Base-by-base conservation (phyloP, 2,888 invertebrate species). In the Pyrgus malvae region DNA sequence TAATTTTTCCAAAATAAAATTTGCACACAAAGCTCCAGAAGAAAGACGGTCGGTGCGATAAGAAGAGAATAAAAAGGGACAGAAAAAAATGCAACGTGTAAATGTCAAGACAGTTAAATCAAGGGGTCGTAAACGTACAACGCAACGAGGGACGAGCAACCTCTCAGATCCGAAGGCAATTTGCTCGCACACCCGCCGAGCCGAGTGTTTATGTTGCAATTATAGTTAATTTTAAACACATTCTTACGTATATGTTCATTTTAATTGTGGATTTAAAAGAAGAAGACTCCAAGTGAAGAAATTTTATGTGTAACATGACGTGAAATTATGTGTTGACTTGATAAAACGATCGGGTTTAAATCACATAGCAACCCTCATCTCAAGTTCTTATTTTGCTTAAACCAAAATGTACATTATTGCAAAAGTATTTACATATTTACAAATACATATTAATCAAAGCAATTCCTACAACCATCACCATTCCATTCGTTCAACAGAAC, bases 71-170 rank as follows among this genome's bases (percentile, higher is more conserved):
- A 37, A 19, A 19, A 27, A 51, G 16, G n/a, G 40, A 31, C 41
- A 35, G 21, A 57, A 50, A 83, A 38, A 56, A 50, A 83, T 80
- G 79, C 83, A 80, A 84, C 80, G 76, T 78, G 79, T 78, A 80
- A 78, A 79, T 87, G 86, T 84, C 85, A 83, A 79, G 83, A 80
- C 83, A 76, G 80, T 83, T 84, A 83, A 86, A 86, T 82, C 79
- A 77, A 72, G 75, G 77, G 62, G 63, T 74, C 68, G 68, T 83
- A 83, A n/a, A n/a, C n/a, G n/a, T n/a, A n/a, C n/a, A n/a, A n/a
- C n/a, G n/a, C n/a, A n/a, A 84, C 80, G 80, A 84, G 76, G 77
- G 75, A 77, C 72, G 74, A 73, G 78, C 76, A 76, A 77, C 74
- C 72, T 35, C 72, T 78, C 66, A 64, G 67, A 66, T 66, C 76